These are phyloP conservation scores for Triops cancriformis DNA, from an alignment of 1,140 invertebrate species.

Conservation along the genomic window DNA sequence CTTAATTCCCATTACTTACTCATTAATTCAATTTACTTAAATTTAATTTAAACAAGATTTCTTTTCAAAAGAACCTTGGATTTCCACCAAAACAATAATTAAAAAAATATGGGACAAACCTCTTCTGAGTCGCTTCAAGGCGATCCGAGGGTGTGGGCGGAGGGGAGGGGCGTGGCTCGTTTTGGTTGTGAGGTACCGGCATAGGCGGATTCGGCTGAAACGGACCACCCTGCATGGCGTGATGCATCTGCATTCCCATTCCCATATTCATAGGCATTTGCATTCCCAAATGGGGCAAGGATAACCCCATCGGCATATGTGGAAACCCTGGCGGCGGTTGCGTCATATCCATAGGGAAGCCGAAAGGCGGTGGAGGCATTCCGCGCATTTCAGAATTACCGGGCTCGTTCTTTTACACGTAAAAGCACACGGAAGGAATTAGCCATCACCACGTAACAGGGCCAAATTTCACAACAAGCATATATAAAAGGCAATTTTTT, in stretches of 20 bases:
- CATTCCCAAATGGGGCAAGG: conserved; percentile 26
- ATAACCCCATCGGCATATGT: conserved; percentile 30
- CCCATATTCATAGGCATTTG: conserved; percentile 25
- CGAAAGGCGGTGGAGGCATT: conserved; percentile 22
- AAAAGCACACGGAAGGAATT: not conserved
- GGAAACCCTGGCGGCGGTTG: conserved; percentile 50
- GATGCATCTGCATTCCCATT: conserved; percentile 28
- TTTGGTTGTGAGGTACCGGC: not conserved
- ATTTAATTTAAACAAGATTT: too few species aligned
- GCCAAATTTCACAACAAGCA: too few species aligned
- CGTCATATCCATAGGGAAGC: conserved; percentile 41
- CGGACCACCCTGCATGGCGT: not conserved
- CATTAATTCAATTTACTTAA: too few species aligned
- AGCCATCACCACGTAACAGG: not conserved
- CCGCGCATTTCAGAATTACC: conserved; percentile 28
- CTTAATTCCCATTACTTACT: too few species aligned
- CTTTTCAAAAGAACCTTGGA: too few species aligned
- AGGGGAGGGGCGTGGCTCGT: not conserved
- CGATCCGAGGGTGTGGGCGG: not conserved
- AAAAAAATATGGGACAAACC: not conserved
- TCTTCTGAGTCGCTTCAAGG: not conserved
- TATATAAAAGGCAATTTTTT: not conserved
- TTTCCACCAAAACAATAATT: too few species aligned
- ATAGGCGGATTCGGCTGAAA: not conserved
- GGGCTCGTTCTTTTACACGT: not conserved